These are phyloP conservation scores for Thysanoteuthis rhombus DNA, from an alignment of 2,888 invertebrate genomes.

Conservation along the genomic window DNA sequence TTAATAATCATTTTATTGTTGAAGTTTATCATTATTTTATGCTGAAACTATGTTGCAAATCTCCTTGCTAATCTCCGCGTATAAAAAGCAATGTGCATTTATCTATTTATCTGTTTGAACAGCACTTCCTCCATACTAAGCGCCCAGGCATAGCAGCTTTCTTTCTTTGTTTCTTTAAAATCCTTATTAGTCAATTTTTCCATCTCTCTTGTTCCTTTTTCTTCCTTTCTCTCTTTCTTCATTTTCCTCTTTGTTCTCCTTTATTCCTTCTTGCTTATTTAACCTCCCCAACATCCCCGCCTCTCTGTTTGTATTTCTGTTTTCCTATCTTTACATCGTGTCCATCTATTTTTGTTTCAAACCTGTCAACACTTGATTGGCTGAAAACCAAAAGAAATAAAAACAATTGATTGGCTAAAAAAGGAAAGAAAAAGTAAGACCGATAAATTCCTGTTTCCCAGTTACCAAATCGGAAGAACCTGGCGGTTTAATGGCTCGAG, in stretches of 20 bases:
- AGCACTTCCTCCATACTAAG: no score
- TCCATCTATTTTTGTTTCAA: not conserved
- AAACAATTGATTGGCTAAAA: not conserved
- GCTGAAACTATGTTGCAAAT: no score
- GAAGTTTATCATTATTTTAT: no score
- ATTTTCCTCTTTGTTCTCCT: not conserved
- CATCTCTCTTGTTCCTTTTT: not conserved
- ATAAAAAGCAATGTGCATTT: no score
- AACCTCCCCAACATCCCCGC: not conserved
- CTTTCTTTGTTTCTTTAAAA: not conserved
- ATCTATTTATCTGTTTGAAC: no score
- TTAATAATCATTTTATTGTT: no score
- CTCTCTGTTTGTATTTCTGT: not conserved
- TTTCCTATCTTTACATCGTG: not conserved
- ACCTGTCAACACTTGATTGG: conserved; percentile 12
- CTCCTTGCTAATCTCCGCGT: no score
- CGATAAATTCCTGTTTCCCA: not conserved
- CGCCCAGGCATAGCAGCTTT: no score
- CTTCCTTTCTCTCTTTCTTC: not conserved
- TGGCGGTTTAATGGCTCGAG: not conserved
- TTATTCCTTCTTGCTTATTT: not conserved
- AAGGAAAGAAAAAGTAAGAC: no score
- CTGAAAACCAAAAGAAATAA: not conserved
- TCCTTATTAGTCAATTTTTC: not conserved
- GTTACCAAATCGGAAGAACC: not conserved